These are phyloP conservation scores for Nomada flava DNA, from an alignment of 2,888 invertebrate genomes.

Conservation along the genomic window DNA sequence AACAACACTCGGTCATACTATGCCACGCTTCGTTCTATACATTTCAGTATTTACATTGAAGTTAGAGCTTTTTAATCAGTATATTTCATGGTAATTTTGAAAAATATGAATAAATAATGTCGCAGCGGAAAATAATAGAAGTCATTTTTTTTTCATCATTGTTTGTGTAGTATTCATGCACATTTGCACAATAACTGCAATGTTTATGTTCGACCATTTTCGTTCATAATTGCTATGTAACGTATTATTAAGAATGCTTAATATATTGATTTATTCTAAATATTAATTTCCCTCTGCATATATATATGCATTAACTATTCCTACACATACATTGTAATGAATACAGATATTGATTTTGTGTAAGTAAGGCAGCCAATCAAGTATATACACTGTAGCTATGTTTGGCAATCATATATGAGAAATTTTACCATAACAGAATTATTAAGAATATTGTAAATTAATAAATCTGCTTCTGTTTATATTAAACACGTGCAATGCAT, in stretches of 20 bases:
- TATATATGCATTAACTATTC: conserved; percentile 26
- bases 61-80: background rate
- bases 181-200: background rate
- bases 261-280: conserved; percentile 25
- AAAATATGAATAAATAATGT: background rate
- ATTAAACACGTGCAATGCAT: background rate
- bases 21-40: background rate
- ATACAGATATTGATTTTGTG: conserved; percentile 48
- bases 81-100: background rate
- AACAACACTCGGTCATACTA: background rate
- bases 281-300: conserved; percentile 31
- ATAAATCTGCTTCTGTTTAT: background rate
- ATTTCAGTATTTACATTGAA: background rate
- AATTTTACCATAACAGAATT: background rate
- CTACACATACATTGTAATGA: conserved; percentile 26
- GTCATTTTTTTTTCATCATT: background rate
- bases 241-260: background rate
- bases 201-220: background rate
- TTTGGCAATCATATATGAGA: background rate
- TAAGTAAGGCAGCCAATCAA: conserved; percentile 21
- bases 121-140: conserved; percentile 4
- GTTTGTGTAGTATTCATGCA: background rate
- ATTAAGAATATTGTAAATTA: background rate
- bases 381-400: background rate
- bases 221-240: background rate